Percentiles rank a stretch among this genome's conserved stretches.
phyloP scores from a whole-genome alignment of 1,140 invertebrate species.

The Drosophila lowei region DNA sequence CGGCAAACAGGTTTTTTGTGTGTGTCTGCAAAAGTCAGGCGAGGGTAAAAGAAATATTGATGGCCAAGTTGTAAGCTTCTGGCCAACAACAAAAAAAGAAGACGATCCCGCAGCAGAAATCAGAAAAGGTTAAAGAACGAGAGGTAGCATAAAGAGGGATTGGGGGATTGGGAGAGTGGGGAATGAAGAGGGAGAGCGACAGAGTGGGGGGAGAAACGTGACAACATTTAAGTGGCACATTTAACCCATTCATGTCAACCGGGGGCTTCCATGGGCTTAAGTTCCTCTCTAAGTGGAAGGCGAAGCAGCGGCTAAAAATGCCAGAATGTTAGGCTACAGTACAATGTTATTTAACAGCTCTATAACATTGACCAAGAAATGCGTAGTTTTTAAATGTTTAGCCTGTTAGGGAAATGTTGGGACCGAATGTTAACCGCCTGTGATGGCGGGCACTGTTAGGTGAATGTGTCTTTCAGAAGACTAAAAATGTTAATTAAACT shows the following conservation, averaged over 20 bases:
- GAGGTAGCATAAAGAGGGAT: conserved; percentile 7
- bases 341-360: too few relatives aligned
- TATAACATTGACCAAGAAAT: too few relatives aligned
- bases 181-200: background rate
- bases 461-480: too few relatives aligned
- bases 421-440: too few relatives aligned
- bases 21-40: conserved; percentile 34
- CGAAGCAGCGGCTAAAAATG: too few relatives aligned
- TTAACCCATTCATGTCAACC: conserved; percentile 15
- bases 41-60: conserved; percentile 54
- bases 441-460: too few relatives aligned
- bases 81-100: conserved; percentile 17
- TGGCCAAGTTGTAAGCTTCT: conserved; percentile 59
- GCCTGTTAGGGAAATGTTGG: too few relatives aligned
- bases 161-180: background rate
- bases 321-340: too few relatives aligned
- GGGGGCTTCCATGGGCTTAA: background rate
- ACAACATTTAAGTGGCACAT: conserved; percentile 38
- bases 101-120: conserved; percentile 23
- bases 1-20: conserved; percentile 61
- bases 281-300: too few relatives aligned
- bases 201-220: conserved; percentile 26
- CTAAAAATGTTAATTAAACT: too few relatives aligned
- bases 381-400: too few relatives aligned
- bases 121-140: conserved; percentile 34